These are phyloP conservation scores for Stichodactyla mertensii DNA, from an alignment of 64 coral and sea anemone species.

Conservation along the genomic window DNA sequence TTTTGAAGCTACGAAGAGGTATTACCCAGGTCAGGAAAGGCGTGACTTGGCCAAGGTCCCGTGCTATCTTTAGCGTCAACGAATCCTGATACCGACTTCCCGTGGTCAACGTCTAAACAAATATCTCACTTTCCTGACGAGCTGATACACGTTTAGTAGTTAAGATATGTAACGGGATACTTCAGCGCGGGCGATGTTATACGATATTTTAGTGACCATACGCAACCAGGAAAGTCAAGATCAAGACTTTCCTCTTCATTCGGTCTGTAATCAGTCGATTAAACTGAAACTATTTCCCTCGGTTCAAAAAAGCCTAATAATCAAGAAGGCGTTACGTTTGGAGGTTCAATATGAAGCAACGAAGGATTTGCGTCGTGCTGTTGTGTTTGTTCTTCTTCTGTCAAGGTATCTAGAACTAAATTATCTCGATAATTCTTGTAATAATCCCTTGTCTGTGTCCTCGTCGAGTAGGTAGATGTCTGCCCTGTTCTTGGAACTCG, in stretches of 20 bases:
- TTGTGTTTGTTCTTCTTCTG: not conserved
- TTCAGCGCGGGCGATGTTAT: not conserved
- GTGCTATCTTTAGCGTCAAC: not conserved
- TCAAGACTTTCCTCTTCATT: not conserved
- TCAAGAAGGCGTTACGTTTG: not conserved
- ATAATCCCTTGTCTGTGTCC: not conserved
- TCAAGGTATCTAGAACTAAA: not conserved
- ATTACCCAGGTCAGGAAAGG: not conserved
- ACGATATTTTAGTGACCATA: not conserved
- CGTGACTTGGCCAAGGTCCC: conserved; percentile 17
- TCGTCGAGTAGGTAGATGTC: not conserved
- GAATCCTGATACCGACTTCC: not conserved
- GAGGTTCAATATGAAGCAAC: not conserved
- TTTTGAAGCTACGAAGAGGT: not conserved
- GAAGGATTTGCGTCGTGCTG: not conserved
- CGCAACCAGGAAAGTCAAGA: conserved; percentile 14
- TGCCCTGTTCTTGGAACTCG: not conserved
- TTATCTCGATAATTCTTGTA: not conserved
- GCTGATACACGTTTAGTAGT: conserved; percentile 12
- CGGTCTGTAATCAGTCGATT: not conserved
- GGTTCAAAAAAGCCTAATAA: not conserved
- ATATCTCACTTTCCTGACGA: conserved; percentile 8
- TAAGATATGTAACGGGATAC: not conserved
- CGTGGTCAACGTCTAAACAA: conserved; percentile 4
- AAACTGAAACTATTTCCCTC: not conserved